Evolutionary conservation across 2,888 invertebrate species (phyloP).

Genomic region (Erebia palarica): DNA sequence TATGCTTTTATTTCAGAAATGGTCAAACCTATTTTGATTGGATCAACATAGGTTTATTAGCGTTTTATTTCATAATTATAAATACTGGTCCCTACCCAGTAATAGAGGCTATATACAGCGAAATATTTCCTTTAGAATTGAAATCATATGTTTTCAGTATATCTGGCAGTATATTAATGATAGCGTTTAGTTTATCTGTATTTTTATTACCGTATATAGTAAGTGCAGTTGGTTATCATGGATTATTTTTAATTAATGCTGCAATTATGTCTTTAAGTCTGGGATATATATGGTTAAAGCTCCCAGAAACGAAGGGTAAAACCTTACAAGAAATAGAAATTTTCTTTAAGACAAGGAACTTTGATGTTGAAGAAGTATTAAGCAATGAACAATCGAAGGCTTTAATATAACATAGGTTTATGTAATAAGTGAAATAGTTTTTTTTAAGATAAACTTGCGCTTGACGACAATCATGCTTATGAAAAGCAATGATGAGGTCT

Average conservation of each 20-base stretch:
- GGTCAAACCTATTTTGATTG: constrained; percentile 28
- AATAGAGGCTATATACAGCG: constrained; percentile 23
- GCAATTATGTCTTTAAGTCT: constrained; percentile 11
- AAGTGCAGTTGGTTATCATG: constrained; percentile 34
- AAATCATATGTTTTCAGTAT: constrained; percentile 22
- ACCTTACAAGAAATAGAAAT: constrained; percentile 47
- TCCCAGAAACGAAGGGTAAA: constrained; percentile 52
- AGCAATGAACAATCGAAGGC: constrained; percentile 1
- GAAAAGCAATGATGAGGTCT: too few species aligned
- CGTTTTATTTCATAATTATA: constrained; percentile 23
- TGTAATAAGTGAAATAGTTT: too few species aligned
- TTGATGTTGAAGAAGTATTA: constrained; percentile 11
- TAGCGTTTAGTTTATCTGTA: constrained; percentile 1
- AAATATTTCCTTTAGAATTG: constrained; percentile 29
- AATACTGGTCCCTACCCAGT: constrained; percentile 26
- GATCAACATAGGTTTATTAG: constrained; percentile 38
- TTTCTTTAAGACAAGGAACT: constrained; percentile 27
- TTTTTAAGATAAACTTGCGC: too few species aligned
- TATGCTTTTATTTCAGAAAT: constrained; percentile 33
- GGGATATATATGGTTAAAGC: constrained; percentile 10
- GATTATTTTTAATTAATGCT: constrained; percentile 13
- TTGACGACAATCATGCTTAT: too few species aligned
- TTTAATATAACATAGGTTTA: constrained; percentile 9
- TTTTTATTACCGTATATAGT: constrained; percentile 37
- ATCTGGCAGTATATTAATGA: constrained; percentile 6